Evolutionary conservation across 2,888 invertebrate species (phyloP).

Genomic region (Cryptocephalus moraei): DNA sequence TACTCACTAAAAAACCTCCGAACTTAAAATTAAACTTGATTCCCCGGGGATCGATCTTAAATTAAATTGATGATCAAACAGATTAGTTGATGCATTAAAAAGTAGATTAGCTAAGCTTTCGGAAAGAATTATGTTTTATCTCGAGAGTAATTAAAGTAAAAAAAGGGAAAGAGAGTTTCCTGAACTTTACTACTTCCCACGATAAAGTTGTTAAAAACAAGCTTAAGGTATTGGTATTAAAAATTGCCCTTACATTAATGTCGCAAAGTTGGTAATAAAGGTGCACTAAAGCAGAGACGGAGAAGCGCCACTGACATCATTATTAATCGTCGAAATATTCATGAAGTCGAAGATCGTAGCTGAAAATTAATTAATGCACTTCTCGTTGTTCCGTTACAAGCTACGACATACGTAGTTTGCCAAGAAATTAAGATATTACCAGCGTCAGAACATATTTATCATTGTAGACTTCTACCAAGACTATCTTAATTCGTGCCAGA

Average conservation of each 20-base stretch:
- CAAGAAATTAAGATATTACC: conserved; percentile 4
- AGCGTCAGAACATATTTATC: too few species aligned
- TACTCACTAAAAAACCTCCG: too few species aligned
- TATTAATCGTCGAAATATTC: conserved; percentile 16
- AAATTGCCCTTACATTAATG: not conserved
- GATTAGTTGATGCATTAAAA: too few species aligned
- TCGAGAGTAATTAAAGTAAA: not conserved
- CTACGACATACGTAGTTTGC: conserved; percentile 12
- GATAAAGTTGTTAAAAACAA: not conserved
- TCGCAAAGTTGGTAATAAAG: too few species aligned
- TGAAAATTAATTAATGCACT: conserved; percentile 16
- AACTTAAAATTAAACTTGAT: too few species aligned
- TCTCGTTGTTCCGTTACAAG: conserved; percentile 14
- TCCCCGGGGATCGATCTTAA: too few species aligned
- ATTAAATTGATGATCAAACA: too few species aligned
- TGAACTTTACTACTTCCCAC: not conserved
- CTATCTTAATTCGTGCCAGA: too few species aligned
- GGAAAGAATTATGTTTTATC: not conserved
- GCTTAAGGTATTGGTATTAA: not conserved
- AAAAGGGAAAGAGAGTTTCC: not conserved
- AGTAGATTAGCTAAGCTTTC: too few species aligned
- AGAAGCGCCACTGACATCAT: conserved; percentile 6
- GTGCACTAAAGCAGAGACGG: not conserved
- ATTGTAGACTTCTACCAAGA: too few species aligned
- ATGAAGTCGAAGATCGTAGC: conserved; percentile 12